Conservation (phyloP, 2,797 vertebrate species). For the Columba guinea region DNA sequence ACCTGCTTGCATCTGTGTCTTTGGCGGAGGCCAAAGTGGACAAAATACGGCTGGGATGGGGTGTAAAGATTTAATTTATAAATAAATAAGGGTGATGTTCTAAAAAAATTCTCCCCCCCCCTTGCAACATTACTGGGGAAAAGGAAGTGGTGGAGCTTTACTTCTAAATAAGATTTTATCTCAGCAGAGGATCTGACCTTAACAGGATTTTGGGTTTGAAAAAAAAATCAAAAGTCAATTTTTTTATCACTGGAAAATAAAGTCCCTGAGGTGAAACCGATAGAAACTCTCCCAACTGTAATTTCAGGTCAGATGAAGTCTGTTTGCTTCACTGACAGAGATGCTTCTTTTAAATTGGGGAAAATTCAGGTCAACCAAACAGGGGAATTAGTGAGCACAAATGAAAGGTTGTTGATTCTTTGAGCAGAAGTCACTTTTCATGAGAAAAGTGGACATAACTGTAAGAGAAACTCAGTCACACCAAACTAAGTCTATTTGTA, state of each 20-base stretch:
- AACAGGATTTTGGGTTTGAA: neutral
- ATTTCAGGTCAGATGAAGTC: neutral
- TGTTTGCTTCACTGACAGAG: neutral
- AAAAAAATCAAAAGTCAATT: neutral
- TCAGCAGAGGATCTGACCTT: neutral
- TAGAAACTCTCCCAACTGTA: neutral
- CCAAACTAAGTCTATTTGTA: neutral
- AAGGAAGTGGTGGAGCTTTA: neutral
- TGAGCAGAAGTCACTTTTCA: neutral
- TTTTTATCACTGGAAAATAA: neutral
- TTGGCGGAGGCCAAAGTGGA: neutral
- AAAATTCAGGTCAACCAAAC: neutral
- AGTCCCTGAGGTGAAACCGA: neutral
- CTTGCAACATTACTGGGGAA: neutral
- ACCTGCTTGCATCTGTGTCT: neutral
- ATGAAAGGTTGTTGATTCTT: neutral
- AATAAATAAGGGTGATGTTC: neutral
- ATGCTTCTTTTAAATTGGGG: neutral
- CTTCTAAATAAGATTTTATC: neutral
- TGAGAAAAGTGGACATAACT: neutral
- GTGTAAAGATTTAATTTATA: neutral
- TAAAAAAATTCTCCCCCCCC: neutral
- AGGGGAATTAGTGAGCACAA: neutral
- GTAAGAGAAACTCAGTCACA: neutral
- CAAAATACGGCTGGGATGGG: neutral